These are phyloP conservation scores for Paralvinella palmiformis DNA, from an alignment of 1,140 invertebrate species.

Conservation along the genomic window DNA sequence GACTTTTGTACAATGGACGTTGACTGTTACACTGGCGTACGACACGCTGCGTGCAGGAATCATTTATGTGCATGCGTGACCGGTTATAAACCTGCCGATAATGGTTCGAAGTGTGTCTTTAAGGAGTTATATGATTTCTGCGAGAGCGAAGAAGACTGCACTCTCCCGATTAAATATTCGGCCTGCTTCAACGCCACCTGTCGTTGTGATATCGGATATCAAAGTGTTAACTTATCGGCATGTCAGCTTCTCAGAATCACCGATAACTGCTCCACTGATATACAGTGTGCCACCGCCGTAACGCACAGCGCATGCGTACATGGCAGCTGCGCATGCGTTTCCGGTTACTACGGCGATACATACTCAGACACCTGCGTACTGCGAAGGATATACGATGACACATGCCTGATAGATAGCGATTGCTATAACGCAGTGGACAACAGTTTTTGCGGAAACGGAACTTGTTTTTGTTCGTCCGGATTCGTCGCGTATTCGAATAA, in stretches of 20 bases:
- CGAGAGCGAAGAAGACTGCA: not conserved
- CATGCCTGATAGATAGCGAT: not conserved
- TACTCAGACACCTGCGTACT: not conserved
- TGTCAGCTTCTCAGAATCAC: not conserved
- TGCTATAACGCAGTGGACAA: not conserved
- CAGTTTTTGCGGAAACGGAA: not conserved
- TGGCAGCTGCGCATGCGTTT: not conserved
- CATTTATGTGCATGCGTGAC: not conserved
- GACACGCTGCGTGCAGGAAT: not conserved
- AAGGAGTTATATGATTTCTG: not conserved
- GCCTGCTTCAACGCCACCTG: not conserved
- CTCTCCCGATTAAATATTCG: not conserved
- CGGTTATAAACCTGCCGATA: not conserved
- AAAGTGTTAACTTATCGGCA: not conserved
- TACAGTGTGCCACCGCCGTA: not conserved
- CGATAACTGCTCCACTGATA: not conserved
- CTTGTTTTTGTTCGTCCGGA: too few species aligned
- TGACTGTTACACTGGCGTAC: not conserved
- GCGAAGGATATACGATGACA: not conserved
- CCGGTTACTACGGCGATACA: not conserved
- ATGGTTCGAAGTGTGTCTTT: not conserved
- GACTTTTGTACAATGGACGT: not conserved
- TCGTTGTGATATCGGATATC: not conserved
- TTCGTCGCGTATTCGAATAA: too few species aligned
- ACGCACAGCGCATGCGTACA: not conserved